These are phyloP conservation scores for Syngnathoides biaculeatus DNA, from an alignment of 2,113 vertebrate genomes.

Conservation along the genomic window DNA sequence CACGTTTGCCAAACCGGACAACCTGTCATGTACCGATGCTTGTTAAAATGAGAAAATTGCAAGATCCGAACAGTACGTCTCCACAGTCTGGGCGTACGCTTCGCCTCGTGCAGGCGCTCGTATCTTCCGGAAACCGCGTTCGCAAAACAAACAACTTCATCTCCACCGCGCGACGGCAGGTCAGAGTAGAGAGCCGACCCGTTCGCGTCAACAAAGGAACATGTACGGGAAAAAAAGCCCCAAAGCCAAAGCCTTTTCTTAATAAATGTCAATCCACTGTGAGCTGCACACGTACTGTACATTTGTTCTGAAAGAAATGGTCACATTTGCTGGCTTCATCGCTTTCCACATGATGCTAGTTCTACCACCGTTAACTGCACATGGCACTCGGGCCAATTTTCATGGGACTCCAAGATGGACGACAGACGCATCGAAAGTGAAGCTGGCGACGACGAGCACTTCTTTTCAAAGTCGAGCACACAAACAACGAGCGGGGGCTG, in stretches of 20 bases:
- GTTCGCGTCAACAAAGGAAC: constrained; percentile 26
- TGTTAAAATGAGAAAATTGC: constrained; percentile 18
- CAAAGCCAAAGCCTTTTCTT: constrained; percentile 26
- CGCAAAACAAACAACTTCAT: constrained; percentile 47
- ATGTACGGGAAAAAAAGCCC: constrained; percentile 35
- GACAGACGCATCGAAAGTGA: constrained; percentile 45
- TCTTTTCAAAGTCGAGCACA: constrained; percentile 28
- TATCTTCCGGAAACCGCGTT: constrained; percentile 23
- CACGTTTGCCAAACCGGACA: constrained; percentile 5
- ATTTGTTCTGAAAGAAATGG: constrained; percentile 30
- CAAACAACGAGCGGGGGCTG: constrained; percentile 20
- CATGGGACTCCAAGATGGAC: constrained; percentile 17
- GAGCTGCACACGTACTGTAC: constrained; percentile 54
- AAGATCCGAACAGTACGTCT: constrained; percentile 28
- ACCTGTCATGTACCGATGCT: constrained; percentile 13
- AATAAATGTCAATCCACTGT: constrained; percentile 50
- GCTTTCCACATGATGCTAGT: constrained; percentile 43
- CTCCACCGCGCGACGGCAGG: constrained; percentile 57
- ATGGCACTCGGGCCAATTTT: constrained; percentile 38
- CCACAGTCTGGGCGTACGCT: constrained; percentile 52
- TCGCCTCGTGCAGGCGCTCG: constrained; percentile 37
- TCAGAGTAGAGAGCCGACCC: constrained; percentile 55
- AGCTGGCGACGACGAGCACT: constrained; percentile 27
- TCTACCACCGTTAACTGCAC: constrained; percentile 54
- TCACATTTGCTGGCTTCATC: constrained; percentile 61